Evolutionary conservation across 1,140 invertebrate genomes (phyloP).

Genomic region (Sycobia sp.): DNA sequence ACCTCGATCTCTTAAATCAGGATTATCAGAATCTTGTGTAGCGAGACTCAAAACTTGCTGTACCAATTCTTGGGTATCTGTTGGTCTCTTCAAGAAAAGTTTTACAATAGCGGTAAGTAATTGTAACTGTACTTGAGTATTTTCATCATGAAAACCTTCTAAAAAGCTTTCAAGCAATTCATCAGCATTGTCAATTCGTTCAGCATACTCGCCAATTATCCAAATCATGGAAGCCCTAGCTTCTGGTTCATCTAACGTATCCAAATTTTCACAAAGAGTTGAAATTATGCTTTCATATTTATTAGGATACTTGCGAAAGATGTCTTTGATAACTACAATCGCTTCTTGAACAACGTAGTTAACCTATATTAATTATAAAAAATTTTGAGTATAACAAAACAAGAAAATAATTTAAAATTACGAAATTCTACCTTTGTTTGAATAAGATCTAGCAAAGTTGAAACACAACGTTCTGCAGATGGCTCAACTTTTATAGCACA

Average conservation of each 20-base stretch:
- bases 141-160: conserved; percentile 99
- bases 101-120: conserved; percentile 98
- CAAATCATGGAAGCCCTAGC: conserved; percentile 99
- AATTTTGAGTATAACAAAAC: neutral
- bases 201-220: conserved; percentile 99
- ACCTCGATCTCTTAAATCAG: conserved; percentile 96
- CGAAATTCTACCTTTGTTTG: conserved; percentile 85
- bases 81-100: conserved; percentile 95
- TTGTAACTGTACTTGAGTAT: conserved; percentile 97
- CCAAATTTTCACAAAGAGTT: conserved; percentile 98
- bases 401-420: conserved; percentile 7
- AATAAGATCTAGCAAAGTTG: conserved; percentile 97
- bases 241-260: conserved; percentile 98
- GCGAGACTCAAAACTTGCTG: conserved; percentile 92
- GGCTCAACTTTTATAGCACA: conserved; percentile 99
- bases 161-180: conserved; percentile 97
- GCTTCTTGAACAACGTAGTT: conserved; percentile 99
- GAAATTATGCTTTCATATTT: conserved; percentile 99
- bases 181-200: conserved; percentile 99
- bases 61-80: conserved; percentile 97
- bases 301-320: conserved; percentile 99
- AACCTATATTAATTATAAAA: conserved; percentile 60
- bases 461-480: conserved; percentile 97
- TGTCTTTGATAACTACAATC: conserved; percentile 99
- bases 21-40: conserved; percentile 99